Conservation (phyloP, 1,140 invertebrate species). For the Pseudomyrmex flavicornis region DNA sequence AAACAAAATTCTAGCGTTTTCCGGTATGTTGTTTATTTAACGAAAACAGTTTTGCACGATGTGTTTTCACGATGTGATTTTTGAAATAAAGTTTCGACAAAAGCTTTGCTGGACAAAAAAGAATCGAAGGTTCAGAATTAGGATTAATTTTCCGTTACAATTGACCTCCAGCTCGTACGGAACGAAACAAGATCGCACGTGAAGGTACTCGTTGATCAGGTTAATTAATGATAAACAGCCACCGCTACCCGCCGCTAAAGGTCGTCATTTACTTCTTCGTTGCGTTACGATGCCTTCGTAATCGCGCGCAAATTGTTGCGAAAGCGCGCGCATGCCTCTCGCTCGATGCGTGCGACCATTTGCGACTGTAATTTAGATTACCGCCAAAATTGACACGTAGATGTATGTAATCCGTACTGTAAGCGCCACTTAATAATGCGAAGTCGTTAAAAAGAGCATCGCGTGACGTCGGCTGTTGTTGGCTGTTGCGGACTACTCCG, state of each 20-base stretch:
- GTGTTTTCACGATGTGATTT: too few relatives aligned
- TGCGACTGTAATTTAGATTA: conserved; percentile 14
- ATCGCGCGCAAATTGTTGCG: conserved; percentile 21
- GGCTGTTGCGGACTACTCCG: background rate
- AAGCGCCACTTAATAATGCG: conserved; percentile 18
- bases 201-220: background rate
- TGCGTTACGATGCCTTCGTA: background rate
- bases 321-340: background rate
- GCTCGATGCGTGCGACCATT: background rate
- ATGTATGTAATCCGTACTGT: background rate
- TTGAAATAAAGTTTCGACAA: too few relatives aligned
- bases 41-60: too few relatives aligned
- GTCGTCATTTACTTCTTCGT: background rate
- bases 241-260: background rate
- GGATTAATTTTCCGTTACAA: background rate
- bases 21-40: too few relatives aligned
- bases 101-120: too few relatives aligned
- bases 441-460: conserved; percentile 11
- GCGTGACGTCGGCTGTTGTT: conserved; percentile 3
- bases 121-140: background rate
- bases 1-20: too few relatives aligned
- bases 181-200: conserved; percentile 1
- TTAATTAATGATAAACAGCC: conserved; percentile 14
- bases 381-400: conserved; percentile 13
- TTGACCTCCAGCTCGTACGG: background rate